phyloP scores from a whole-genome alignment of 2,113 vertebrate genomes.

The Poeciliopsis occidentalis region DNA sequence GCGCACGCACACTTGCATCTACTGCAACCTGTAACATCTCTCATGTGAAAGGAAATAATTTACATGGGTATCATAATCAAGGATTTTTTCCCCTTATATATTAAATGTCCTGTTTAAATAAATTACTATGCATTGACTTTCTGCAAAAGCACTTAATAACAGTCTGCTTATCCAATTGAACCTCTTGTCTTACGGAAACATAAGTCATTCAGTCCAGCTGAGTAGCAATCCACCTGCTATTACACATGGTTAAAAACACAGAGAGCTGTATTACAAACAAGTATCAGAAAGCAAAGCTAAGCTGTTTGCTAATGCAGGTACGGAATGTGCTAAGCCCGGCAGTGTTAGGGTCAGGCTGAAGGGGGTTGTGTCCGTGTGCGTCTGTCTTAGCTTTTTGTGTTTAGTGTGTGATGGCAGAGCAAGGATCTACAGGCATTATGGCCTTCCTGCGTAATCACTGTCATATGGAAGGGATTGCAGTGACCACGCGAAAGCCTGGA shows the following conservation, averaged over 20 bases:
- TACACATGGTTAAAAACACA: conserved; percentile 20
- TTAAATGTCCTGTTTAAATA: not conserved
- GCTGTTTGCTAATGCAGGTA: conserved; percentile 86
- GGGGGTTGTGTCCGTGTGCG: conserved; percentile 11
- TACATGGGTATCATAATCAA: conserved; percentile 6
- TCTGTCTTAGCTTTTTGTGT: conserved; percentile 35
- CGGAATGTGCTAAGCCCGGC: conserved; percentile 90
- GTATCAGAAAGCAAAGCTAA: conserved; percentile 80
- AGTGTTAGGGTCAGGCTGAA: conserved; percentile 44
- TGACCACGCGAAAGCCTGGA: conserved; percentile 75
- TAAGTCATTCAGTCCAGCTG: conserved; percentile 1
- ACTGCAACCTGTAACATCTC: conserved; percentile 20
- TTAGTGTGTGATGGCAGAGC: conserved; percentile 83
- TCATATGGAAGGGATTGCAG: conserved; percentile 95
- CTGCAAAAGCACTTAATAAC: not conserved
- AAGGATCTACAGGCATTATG: conserved; percentile 85
- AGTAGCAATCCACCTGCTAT: conserved; percentile 16
- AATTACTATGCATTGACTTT: not conserved
- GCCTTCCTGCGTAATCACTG: conserved; percentile 88
- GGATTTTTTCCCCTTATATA: not conserved
- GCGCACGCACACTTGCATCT: conserved; percentile 37
- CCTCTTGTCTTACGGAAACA: conserved; percentile 1
- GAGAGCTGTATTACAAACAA: conserved; percentile 15
- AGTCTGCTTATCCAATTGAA: not conserved
- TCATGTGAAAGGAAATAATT: conserved; percentile 2